phyloP scores from a whole-genome alignment of 2,113 vertebrate species.

The Entelurus aequoreus region DNA sequence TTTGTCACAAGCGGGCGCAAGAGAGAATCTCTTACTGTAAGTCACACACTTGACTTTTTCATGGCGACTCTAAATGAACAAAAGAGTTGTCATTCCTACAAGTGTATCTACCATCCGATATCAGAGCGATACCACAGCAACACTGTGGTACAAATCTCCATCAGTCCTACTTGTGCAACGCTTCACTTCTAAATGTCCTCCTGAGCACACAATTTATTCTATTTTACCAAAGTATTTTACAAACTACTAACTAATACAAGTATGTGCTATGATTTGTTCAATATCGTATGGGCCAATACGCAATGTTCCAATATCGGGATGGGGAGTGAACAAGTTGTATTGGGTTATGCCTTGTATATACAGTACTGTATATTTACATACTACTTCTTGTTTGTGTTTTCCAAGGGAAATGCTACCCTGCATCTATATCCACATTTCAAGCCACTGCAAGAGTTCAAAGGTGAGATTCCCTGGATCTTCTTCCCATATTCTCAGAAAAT shows the following conservation, averaged over 20 bases:
- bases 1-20: slow-evolving; percentile 82
- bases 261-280: no score
- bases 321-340: no score
- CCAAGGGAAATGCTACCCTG: slow-evolving; percentile 79
- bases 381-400: slow-evolving; percentile 1
- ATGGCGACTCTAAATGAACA: not conserved
- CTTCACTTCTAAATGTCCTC: no score
- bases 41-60: slow-evolving; percentile 8
- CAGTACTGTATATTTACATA: not conserved
- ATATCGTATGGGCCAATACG: no score
- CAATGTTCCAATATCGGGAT: no score
- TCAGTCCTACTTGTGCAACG: no score
- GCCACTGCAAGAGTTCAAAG: slow-evolving; percentile 77
- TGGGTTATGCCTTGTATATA: no score
- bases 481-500: not conserved
- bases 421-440: slow-evolving; percentile 82
- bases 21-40: slow-evolving; percentile 81
- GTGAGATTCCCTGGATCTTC: slow-evolving; percentile 48
- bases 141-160: no score
- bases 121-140: no score
- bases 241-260: no score
- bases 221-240: no score
- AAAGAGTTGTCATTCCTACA: not conserved
- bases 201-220: no score
- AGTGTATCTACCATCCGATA: not conserved